Evolutionary conservation across 2,888 invertebrate species (phyloP).

Genomic region (Nemotelus nigrinus): DNA sequence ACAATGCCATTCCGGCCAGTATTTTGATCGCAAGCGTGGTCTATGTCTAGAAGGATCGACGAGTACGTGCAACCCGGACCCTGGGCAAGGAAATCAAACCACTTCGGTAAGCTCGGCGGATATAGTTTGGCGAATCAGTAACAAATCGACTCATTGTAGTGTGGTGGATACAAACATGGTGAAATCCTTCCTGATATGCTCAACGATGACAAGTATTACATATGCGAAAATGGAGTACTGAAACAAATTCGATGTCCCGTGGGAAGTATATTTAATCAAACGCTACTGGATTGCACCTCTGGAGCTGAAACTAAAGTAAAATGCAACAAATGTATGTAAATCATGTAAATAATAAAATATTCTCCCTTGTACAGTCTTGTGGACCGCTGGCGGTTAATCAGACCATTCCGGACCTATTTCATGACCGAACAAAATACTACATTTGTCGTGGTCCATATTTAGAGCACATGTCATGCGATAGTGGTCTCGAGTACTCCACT

Average conservation of each 20-base stretch:
- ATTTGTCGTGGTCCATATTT: constrained; percentile 6
- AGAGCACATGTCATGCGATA: not conserved
- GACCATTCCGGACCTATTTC: not conserved
- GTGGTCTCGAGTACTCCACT: no score
- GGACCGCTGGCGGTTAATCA: not conserved
- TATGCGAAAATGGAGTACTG: constrained; percentile 26
- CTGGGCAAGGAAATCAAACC: not conserved
- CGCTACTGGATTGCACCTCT: not conserved
- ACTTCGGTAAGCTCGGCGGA: not conserved
- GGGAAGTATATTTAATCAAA: not conserved
- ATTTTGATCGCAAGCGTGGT: constrained; percentile 12
- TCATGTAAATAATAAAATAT: not conserved
- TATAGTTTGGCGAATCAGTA: not conserved
- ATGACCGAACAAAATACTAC: constrained; percentile 8
- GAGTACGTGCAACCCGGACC: constrained; percentile 8
- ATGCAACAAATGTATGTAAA: no score
- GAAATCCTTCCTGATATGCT: constrained; percentile 21
- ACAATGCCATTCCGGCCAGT: constrained; percentile 21
- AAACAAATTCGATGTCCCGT: not conserved
- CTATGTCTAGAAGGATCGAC: constrained; percentile 1
- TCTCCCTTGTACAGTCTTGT: constrained; percentile 8
- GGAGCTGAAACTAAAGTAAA: not conserved
- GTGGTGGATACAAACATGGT: constrained; percentile 19
- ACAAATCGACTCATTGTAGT: not conserved
- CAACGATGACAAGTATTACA: constrained; percentile 13